phyloP scores from a whole-genome alignment of 30 jellyfish, hydroid and myxozoan genomes.

The Turritopsis rubra region DNA sequence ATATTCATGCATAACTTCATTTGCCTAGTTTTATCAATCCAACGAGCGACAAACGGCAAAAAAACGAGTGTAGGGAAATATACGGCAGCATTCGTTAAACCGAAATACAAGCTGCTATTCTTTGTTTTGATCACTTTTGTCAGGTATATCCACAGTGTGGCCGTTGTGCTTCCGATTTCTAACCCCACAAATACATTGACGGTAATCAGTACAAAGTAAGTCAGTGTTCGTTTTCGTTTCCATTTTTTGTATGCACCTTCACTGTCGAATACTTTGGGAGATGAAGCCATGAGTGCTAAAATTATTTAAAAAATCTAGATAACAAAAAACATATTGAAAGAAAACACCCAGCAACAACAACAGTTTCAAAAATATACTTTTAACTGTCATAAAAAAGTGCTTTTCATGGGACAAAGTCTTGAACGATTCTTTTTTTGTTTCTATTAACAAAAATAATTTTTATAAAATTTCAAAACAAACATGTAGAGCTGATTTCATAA shows the following conservation, averaged over 20 bases:
- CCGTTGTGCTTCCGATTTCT: neutral
- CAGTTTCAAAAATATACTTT: too few species aligned
- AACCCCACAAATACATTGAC: neutral
- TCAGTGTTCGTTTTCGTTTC: neutral
- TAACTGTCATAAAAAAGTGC: neutral
- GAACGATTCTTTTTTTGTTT: too few species aligned
- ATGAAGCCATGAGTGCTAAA: neutral
- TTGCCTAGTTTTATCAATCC: neutral
- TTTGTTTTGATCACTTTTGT: neutral
- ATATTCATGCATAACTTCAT: neutral
- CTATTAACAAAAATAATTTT: too few species aligned
- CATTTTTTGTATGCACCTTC: neutral
- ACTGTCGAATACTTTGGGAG: neutral
- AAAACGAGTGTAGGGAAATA: neutral
- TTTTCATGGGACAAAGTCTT: neutral
- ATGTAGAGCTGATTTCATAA: too few species aligned
- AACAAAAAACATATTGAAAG: too few species aligned
- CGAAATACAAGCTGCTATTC: neutral
- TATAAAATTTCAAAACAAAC: too few species aligned
- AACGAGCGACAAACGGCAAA: neutral
- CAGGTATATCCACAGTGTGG: neutral
- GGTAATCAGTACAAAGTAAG: neutral
- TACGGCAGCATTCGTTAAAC: neutral
- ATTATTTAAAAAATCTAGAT: too few species aligned
- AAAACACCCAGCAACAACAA: too few species aligned